phyloP scores from a whole-genome alignment of 1,140 invertebrate species.

The Pachypsylla venusta region DNA sequence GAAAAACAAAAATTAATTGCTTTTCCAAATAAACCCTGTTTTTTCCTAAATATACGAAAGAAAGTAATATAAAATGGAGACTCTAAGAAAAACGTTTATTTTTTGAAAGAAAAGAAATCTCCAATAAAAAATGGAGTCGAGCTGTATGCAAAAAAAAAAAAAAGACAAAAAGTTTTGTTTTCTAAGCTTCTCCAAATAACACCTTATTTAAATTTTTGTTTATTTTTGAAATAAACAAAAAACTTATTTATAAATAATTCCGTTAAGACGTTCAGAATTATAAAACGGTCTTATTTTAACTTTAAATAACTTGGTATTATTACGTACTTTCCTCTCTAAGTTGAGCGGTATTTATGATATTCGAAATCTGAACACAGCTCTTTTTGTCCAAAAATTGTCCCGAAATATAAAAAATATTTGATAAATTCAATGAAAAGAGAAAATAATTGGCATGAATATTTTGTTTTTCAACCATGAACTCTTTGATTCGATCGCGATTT shows the following conservation, averaged over 20 bases:
- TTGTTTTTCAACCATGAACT: too few species aligned
- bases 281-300: conserved; percentile 9
- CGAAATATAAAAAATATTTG: too few species aligned
- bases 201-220: conserved; percentile 8
- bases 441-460: too few species aligned
- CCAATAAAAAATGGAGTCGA: conserved; percentile 7
- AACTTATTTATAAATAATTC: conserved; percentile 10
- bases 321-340: too few species aligned
- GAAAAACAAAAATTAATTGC: too few species aligned
- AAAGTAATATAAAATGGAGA: background rate
- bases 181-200: conserved; percentile 6
- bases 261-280: conserved; percentile 7
- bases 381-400: too few species aligned
- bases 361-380: too few species aligned
- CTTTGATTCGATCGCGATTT: too few species aligned
- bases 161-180: background rate
- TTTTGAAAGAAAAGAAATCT: background rate
- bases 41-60: too few species aligned
- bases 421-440: too few species aligned
- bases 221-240: background rate
- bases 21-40: too few species aligned
- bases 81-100: conserved; percentile 2
- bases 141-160: conserved; percentile 1
- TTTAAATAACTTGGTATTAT: conserved; percentile 7
- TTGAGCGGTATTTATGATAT: too few species aligned